phyloP scores from a whole-genome alignment of 2,888 invertebrate species.

The Steromphala cineraria region DNA sequence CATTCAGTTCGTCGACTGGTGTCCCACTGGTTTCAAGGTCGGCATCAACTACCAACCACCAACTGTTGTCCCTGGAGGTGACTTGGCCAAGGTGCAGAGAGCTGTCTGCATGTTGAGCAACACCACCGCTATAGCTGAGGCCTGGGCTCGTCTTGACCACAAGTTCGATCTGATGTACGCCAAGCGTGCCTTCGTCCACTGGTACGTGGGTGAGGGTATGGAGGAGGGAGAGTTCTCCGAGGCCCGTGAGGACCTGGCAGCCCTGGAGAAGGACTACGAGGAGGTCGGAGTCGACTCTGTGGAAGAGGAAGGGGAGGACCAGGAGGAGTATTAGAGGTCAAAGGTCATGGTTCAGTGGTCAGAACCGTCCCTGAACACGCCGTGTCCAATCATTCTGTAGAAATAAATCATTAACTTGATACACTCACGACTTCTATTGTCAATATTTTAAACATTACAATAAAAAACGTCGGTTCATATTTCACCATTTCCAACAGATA shows the following conservation, averaged over 20 bases:
- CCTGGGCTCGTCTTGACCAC: constrained; percentile 73
- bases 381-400: too few relatives aligned
- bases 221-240: constrained; percentile 63
- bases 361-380: too few relatives aligned
- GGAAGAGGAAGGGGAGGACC: constrained; percentile 41
- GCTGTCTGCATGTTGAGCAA: constrained; percentile 76
- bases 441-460: too few relatives aligned
- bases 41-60: constrained; percentile 87
- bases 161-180: constrained; percentile 67
- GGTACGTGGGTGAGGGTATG: constrained; percentile 71
- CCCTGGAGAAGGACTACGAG: constrained; percentile 63
- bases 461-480: too few relatives aligned
- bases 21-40: constrained; percentile 82
- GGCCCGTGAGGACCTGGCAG: constrained; percentile 65
- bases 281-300: constrained; percentile 63
- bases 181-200: constrained; percentile 66
- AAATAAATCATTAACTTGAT: too few relatives aligned
- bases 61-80: constrained; percentile 92
- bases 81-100: constrained; percentile 80
- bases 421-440: too few relatives aligned
- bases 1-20: constrained; percentile 72
- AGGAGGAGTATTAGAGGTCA: neutral
- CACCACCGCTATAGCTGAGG: constrained; percentile 77
- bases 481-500: too few relatives aligned
- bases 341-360: too few relatives aligned